Conservation (phyloP, 2,797 vertebrate species). For the Spinibarbus caldwelli region DNA sequence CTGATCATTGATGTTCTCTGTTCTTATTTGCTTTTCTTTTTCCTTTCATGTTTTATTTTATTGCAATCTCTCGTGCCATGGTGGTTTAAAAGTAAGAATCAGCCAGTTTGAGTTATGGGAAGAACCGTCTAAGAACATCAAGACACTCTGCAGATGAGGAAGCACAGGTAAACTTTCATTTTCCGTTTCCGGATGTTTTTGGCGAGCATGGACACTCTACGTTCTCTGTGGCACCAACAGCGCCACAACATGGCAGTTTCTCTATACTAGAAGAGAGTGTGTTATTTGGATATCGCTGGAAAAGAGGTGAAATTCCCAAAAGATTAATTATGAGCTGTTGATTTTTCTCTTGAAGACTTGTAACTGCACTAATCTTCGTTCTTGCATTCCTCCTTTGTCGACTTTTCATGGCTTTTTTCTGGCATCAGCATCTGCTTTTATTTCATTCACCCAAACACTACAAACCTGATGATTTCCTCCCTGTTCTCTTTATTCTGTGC, state of each 20-base stretch:
- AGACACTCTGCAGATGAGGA: slow-evolving; percentile 19
- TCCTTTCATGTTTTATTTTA: slow-evolving; percentile 51
- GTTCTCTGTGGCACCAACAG: slow-evolving; percentile 11
- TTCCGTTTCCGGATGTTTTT: not conserved
- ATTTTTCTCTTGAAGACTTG: slow-evolving; percentile 23
- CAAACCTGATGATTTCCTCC: slow-evolving; percentile 31
- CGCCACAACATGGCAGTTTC: not conserved
- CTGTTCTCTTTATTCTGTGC: slow-evolving; percentile 5
- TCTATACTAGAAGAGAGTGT: slow-evolving; percentile 23
- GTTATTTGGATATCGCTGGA: slow-evolving; percentile 52
- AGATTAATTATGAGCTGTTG: slow-evolving; percentile 51
- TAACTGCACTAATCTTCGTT: slow-evolving; percentile 46
- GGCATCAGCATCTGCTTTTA: slow-evolving; percentile 19
- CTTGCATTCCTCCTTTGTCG: slow-evolving; percentile 51
- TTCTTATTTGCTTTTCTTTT: slow-evolving; percentile 52
- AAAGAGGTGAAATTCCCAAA: slow-evolving; percentile 51
- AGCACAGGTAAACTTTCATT: slow-evolving; percentile 10
- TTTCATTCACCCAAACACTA: slow-evolving; percentile 28
- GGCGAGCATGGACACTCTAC: slow-evolving; percentile 18
- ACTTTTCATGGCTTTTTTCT: slow-evolving; percentile 20
- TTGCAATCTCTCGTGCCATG: slow-evolving; percentile 70
- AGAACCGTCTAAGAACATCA: slow-evolving; percentile 7
- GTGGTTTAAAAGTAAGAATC: slow-evolving; percentile 55
- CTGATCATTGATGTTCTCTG: slow-evolving; percentile 68
- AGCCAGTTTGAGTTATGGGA: slow-evolving; percentile 20